Evolutionary conservation across 2,113 vertebrate genomes (phyloP), one percentile per base, ranked within the genome.

Genomic region (Gallinago jamesoni): DNA sequence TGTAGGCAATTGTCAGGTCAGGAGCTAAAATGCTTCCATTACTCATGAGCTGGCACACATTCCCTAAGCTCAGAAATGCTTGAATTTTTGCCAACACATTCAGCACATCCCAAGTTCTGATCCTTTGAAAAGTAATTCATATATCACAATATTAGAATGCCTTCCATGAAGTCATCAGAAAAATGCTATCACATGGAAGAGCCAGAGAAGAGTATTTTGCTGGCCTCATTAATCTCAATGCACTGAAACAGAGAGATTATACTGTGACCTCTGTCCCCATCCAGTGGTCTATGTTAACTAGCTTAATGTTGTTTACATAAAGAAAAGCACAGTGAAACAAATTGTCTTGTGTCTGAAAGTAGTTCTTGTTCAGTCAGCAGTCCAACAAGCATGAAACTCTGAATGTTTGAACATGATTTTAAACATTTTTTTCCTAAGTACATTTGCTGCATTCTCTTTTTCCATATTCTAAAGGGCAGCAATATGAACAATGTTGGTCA

Each of bases 121-220:
- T 96, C 90, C 78, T 89, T 96, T 92, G 93, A 92, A 93, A 96
- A 97, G 92, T 92, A 90, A 94, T 97, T 97, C 50, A 95, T 97
- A 97, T 98, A 97, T 94, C 91, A 97, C 73, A 96, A 56, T 96
- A 95, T 96, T 96, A 95, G 89, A 97, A 97, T 94, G 79, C 56
- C 69, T 96, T 95, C 92, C 37, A 62, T 97, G 94, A 94, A 97
- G 96, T 98, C 97, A 97, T 96, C 94, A 96, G 75, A 92, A 95
- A 96, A 97, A 88, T 80, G 35, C 89, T 84, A 31, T 97, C 93
- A 92, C 66, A 48, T 64, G 67, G 79, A 95, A 96, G 92, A 96
- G 89, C 52, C 72, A 89, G 52, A 93, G 85, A 84, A 80, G 45
- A 90, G 67, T 89, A 24, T 96, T 97, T 96, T 93, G 72, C 70